A percentile compares a stretch with the other conserved stretches of the same genome.
phyloP scores from a whole-genome alignment of 2,888 invertebrate species.

The Thysanoteuthis rhombus region DNA sequence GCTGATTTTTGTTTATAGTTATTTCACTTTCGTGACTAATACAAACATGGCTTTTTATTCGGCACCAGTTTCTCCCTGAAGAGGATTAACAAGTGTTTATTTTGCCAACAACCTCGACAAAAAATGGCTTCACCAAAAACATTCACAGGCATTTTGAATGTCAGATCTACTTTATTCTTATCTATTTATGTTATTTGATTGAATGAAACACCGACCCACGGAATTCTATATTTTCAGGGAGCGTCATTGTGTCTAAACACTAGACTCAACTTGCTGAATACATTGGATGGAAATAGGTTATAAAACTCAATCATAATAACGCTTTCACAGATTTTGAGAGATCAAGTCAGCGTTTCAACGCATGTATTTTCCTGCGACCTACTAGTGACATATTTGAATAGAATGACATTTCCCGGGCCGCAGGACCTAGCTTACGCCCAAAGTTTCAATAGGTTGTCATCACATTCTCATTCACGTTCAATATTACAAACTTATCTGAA shows the following conservation, averaged over 20 bases:
- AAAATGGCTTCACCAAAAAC: neutral
- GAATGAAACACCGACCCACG: neutral
- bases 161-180: neutral
- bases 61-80: neutral
- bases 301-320: neutral
- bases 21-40: neutral
- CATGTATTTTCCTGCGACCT: neutral
- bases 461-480: neutral
- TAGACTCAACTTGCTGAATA: neutral
- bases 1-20: neutral
- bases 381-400: neutral
- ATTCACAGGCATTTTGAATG: neutral
- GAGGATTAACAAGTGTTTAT: constrained; percentile 12
- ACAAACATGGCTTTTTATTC: neutral
- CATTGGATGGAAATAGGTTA: neutral
- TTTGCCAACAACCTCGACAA: neutral
- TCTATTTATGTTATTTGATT: neutral
- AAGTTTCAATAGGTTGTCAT: neutral
- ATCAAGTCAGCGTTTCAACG: neutral
- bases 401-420: neutral
- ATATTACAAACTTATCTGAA: neutral
- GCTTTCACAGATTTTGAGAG: neutral
- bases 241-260: neutral
- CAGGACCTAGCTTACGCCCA: neutral
- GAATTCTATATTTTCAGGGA: neutral